Evolutionary conservation across 2,113 vertebrate genomes (phyloP), one percentile per base, ranked within the genome.

Genomic region (Entosphenus tridentatus): DNA sequence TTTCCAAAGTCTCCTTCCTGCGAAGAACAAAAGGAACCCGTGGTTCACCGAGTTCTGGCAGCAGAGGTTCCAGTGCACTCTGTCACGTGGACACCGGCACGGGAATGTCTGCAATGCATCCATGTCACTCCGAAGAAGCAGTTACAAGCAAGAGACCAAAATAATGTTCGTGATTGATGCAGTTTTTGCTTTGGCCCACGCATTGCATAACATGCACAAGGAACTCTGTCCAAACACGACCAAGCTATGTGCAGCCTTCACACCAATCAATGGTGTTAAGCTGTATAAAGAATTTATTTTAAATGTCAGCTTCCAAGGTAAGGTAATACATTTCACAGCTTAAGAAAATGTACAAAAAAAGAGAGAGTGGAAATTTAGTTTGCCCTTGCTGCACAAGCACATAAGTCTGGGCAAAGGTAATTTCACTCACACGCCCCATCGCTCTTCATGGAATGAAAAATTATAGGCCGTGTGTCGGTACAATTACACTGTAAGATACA

Each of bases 11-110:
- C 80, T 98, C 83, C 39, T 39, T 39, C 39, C 39, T 39, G 39
- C 39, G 39, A 93, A 90, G 69, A 98, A 98, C 79, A 87, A 80
- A 2, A 82, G 90, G 65, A 96, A 98, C 73, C 89, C 93, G 1
- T 98, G 90, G 89, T 98, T 98, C 72, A 80, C 82, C 2, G 93
- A 98, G 74, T 98, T 96, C 77, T 98, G 93, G 93, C 90, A 98
- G 73, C 83, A 89, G 72, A 82, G 78, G 56, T 98, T 98, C 62
- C 77, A 72, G 70, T 98, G 93, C 69, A 87, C 81, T 75, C 83
- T 98, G n/a, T 74, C 79, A 67, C 81, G 75, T 72, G 8, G 62
- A 18, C 62, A 65, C 80, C 84, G 67, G 80, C 78, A 0, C 79
- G 77, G 5, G 82, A 80, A 74, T 96, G 92, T 8, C 83, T 84